Base-by-base conservation (phyloP, 2,888 invertebrate genomes). In the Hanleya hanleyi region DNA sequence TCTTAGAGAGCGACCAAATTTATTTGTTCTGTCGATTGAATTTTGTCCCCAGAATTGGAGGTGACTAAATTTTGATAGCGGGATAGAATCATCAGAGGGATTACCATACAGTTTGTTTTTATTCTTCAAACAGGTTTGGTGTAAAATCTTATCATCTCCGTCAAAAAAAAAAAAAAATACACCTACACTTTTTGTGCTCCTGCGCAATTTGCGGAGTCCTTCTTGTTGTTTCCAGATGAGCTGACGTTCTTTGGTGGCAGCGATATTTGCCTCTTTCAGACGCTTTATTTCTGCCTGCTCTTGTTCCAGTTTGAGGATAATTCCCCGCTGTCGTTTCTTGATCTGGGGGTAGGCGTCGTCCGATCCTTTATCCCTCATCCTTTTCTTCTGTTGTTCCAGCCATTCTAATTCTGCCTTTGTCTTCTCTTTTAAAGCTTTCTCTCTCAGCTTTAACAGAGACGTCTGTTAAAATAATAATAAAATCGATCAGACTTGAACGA, bases 221-320 rank as follows among this genome's bases (percentile, higher is more conserved):
- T 87, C 86, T n/a, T 89, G 87, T 73, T 90, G 88, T 36, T 83
- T 80, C n/a, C 87, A 72, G 67, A 89, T 71, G 61, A 84, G 74
- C 74, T 88, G 87, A 38, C 89, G 71, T 67, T 89, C 88, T 69
- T 84, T 79, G 36, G 85, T 86, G 4, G 89, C 89, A 47, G 83
- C 79, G 57, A 83, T 78, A 69, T 89, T 82, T 74, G 87, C 85
- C 76, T 90, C 89, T 71, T 86, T 80, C 70, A 90, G 80, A 3
- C 93, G 92, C 88, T 93, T 92, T 89, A 95, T 94, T 88, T 94
- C 94, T 77, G 93, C 93, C 82, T 87, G 92, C 85, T 94, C 94
- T 83, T 94, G 93, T 82, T 94, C 93, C 76, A 94, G 91, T 86
- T 93, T 93, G 73, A 94, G 87, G 71, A 94, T 88, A 71, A 95